Base-by-base conservation (phyloP, 1,140 invertebrate species). In the Ooceraea biroi region DNA sequence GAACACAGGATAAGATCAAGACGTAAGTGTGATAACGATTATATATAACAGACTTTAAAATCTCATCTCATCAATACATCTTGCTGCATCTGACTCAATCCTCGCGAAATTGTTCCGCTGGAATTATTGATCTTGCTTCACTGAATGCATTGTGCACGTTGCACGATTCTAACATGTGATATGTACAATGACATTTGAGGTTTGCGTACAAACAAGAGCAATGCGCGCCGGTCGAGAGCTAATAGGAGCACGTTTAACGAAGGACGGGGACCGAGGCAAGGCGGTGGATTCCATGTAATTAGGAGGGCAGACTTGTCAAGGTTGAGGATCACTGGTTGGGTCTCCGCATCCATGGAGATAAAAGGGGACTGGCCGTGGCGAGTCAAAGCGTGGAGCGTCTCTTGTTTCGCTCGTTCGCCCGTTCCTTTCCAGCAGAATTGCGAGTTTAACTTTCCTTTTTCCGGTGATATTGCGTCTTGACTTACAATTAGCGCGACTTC, bases 271-370 rank as follows among this genome's bases (percentile, higher is more conserved):
- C n/a, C n/a, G n/a, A n/a, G n/a, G n/a, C n/a, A n/a, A n/a, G n/a
- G n/a, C n/a, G n/a, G n/a, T n/a, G 65, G 73, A 68, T 80, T 86
- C 46, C 73, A 36, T 57, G 84, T 57, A 83, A 89, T 89, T 83
- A 80, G 44, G 7, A 69, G 66, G 46, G 19, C 46, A 25, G 36
- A 27, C 17, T 44, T 87, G 76, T 76, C 87, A 83, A 68, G 77
- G 77, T 88, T 88, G 86, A 85, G 86, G 7, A 83, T 73, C 83
- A 61, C 87, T 77, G 86, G 7, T n/a, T 46, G 44, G 50, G 48
- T 55, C 48, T 52, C 36, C 36, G 77, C 77, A 46, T 69, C 86
- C 72, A 68, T 52, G 77, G 60, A 88, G 83, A 88, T 85, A 86
- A 88, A 88, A 88, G 71, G 65, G 72, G 30, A 52, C 48, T 50